phyloP scores from a whole-genome alignment of 2,888 invertebrate genomes.

The Meiosimyza decipiens region DNA sequence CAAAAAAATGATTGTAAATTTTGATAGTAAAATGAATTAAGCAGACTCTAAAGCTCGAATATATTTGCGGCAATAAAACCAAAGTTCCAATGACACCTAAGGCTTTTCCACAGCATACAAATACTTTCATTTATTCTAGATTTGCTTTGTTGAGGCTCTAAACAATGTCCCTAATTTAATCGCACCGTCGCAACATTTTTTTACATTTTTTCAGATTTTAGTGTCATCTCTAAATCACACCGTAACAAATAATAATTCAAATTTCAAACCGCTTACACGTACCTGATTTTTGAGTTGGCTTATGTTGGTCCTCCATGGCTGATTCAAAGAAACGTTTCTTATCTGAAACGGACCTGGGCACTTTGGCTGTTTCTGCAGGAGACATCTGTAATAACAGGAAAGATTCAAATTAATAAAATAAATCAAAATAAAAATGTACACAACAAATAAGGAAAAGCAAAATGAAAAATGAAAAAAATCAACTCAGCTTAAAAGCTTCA shows the following conservation, averaged over 20 bases:
- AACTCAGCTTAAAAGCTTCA: background rate
- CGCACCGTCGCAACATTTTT: no score
- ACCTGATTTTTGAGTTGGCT: conserved; percentile 88
- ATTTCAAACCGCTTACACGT: conserved; percentile 46
- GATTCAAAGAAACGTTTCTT: conserved; percentile 96
- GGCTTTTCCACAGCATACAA: no score
- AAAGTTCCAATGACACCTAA: no score
- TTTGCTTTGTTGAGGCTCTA: no score
- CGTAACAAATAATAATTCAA: background rate
- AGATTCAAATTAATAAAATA: background rate
- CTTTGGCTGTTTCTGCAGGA: conserved; percentile 63
- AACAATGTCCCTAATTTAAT: no score
- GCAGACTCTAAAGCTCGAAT: no score
- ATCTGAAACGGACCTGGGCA: conserved; percentile 89
- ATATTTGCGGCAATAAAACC: no score
- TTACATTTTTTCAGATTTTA: no score
- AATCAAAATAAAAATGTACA: background rate
- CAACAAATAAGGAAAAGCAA: conserved; percentile 22
- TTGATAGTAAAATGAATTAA: no score
- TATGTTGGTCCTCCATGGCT: conserved; percentile 92
- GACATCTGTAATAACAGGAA: conserved; percentile 50
- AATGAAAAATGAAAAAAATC: background rate
- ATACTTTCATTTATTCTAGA: no score
- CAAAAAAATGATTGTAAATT: no score
- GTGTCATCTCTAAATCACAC: conserved; percentile 20